Conservation (phyloP, 2,797 vertebrate species). For the Rhabdomys pumilio region DNA sequence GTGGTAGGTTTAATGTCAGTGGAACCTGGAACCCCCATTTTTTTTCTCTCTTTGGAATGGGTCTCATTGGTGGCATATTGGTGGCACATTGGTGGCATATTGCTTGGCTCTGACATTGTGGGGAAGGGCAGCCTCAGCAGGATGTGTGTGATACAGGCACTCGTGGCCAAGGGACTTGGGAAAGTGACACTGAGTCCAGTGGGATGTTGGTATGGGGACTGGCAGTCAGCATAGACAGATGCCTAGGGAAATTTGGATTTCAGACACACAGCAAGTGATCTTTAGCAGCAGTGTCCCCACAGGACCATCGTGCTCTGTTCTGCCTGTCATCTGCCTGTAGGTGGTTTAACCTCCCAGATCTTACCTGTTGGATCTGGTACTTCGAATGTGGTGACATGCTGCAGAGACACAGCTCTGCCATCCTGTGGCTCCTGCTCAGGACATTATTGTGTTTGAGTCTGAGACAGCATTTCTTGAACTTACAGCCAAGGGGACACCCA, state of each 20-base stretch:
- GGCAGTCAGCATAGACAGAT: not conserved
- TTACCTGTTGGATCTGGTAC: not conserved
- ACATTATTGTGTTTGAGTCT: not conserved
- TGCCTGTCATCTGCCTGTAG: not conserved
- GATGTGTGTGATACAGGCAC: not conserved
- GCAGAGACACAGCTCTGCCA: not conserved
- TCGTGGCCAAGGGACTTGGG: not conserved
- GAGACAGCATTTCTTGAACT: not conserved
- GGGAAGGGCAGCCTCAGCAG: slow-evolving; percentile 7
- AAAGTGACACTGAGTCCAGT: not conserved
- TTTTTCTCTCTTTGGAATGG: slow-evolving; percentile 55
- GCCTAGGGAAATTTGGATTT: not conserved
- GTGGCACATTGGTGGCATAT: slow-evolving; percentile 43
- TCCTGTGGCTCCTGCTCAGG: not conserved
- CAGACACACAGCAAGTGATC: not conserved
- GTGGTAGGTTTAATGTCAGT: slow-evolving; percentile 88
- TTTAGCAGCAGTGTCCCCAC: not conserved
- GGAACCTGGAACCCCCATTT: slow-evolving; percentile 66
- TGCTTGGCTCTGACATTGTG: slow-evolving; percentile 64
- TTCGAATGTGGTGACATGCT: not conserved
- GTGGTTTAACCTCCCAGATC: not conserved
- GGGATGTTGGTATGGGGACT: rapidly evolving
- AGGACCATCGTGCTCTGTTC: not conserved
- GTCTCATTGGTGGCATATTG: slow-evolving; percentile 60
- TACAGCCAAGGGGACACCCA: too few species aligned